Conservation (phyloP, 2,888 invertebrate species). For the Ametastegia equiseti region DNA sequence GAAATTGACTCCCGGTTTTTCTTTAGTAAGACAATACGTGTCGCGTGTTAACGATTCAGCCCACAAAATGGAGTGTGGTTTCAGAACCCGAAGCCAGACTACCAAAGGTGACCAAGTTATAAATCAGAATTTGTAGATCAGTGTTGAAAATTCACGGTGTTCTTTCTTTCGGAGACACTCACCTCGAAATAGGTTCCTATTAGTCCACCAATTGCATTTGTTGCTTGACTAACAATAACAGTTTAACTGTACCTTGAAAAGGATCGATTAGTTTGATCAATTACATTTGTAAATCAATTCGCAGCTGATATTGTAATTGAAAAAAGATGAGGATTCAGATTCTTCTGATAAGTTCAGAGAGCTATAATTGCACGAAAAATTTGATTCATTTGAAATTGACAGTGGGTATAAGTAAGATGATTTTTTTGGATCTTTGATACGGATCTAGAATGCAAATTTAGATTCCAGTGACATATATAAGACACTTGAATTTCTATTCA, state of each 20-base stretch:
- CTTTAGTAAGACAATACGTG: conserved; percentile 17
- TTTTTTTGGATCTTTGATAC: neutral
- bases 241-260: neutral
- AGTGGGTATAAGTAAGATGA: no score
- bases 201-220: no score
- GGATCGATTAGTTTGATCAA: neutral
- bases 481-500: neutral
- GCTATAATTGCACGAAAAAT: no score
- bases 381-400: no score
- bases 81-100: neutral
- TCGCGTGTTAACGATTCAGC: conserved; percentile 22
- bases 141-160: conserved; percentile 11
- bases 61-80: neutral
- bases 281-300: no score
- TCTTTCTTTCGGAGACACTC: neutral
- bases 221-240: no score
- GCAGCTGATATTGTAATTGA: no score
- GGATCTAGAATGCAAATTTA: neutral
- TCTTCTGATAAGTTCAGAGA: no score
- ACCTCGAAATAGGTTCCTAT: neutral
- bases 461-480: neutral
- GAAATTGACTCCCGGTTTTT: conserved; percentile 31
- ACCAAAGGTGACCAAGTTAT: neutral
- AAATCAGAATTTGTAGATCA: conserved; percentile 33
- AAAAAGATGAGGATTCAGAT: no score